Evolutionary conservation across 2,888 invertebrate species (phyloP), one percentile per base, ranked within the genome.

Genomic region (Drosophila glabriapex): DNA sequence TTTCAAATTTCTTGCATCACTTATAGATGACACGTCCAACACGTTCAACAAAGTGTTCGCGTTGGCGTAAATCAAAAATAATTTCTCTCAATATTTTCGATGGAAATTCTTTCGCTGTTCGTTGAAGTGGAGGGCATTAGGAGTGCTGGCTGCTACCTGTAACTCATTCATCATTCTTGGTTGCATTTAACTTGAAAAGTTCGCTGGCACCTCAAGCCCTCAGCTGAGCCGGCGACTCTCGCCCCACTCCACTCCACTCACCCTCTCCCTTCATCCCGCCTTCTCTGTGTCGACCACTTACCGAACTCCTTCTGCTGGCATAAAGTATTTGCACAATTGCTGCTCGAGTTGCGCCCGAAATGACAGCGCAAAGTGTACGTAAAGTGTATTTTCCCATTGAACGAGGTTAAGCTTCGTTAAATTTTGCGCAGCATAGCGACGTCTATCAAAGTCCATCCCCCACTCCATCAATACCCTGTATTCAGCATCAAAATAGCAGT

Each of bases 371-470:
- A 89, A 91, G 89, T 86, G 88, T 88, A 88, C 83, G 70, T 78
- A 85, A 85, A 85, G 85, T 88, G 90, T 90, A 84, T 89, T 90
- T 81, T 86, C 76, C 68, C 87, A 86, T 89, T 90, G 89, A 87
- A 89, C 91, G 89, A 90, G 84, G 86, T 89, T 89, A 89, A 86
- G 91, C 91, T 91, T 89, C 89, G 89, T 85, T 89, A 90, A 91
- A 86, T 89, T 90, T 82, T 80, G 73, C 73, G 61, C 81, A 78
- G 89, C 73, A 64, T 76, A 65, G 73, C 70, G 67, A 6, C 46
- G 39, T 37, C 31, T 16, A 12, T 19, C 35, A 29, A 53, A n/a
- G 25, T 29, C 50, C 41, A 53, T 9, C n/a, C 25, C 33, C 37
- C 50, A 19, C 19, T 19, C 3, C 50, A 19, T 39, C 1, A 0